Evolutionary conservation across 2,113 vertebrate species (phyloP).

Genomic region (Podarcis cretensis): DNA sequence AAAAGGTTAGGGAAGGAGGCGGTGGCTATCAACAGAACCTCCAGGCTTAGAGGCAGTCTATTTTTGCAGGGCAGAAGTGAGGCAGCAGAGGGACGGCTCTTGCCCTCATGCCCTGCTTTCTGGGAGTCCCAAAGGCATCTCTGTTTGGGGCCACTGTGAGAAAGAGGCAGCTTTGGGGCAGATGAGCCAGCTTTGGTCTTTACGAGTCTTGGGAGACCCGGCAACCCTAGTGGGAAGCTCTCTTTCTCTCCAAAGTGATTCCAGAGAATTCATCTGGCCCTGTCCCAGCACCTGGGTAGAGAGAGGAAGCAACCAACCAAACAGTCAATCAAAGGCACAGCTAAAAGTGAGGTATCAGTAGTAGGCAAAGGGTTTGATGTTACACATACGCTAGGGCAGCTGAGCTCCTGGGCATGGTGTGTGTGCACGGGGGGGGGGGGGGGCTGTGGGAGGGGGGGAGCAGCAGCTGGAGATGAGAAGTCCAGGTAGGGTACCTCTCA

Average conservation of each 20-base stretch:
- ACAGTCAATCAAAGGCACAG: slow-evolving; percentile 2
- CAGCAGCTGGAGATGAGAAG: background rate
- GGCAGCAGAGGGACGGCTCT: background rate
- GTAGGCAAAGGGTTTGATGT: background rate
- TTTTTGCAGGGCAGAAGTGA: background rate
- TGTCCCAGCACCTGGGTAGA: background rate
- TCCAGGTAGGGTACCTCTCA: background rate
- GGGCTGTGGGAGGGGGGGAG: background rate
- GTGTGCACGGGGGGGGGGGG: too few relatives aligned
- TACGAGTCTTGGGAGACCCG: too few relatives aligned
- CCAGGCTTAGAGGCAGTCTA: background rate
- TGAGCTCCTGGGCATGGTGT: rapidly evolving
- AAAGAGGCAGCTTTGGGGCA: background rate
- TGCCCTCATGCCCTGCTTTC: too few relatives aligned
- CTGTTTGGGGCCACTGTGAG: background rate
- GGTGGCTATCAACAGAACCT: background rate
- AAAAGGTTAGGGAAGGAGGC: background rate
- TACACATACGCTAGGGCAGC: background rate
- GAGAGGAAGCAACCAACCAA: background rate
- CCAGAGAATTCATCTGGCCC: background rate
- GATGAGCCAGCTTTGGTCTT: background rate
- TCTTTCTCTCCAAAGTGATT: too few relatives aligned
- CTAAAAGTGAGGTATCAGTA: slow-evolving; percentile 3
- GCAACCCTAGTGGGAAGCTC: background rate
- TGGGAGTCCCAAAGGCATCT: background rate